Evolutionary conservation across 2,797 vertebrate genomes (phyloP).

Genomic region (Lacerta bilineata): DNA sequence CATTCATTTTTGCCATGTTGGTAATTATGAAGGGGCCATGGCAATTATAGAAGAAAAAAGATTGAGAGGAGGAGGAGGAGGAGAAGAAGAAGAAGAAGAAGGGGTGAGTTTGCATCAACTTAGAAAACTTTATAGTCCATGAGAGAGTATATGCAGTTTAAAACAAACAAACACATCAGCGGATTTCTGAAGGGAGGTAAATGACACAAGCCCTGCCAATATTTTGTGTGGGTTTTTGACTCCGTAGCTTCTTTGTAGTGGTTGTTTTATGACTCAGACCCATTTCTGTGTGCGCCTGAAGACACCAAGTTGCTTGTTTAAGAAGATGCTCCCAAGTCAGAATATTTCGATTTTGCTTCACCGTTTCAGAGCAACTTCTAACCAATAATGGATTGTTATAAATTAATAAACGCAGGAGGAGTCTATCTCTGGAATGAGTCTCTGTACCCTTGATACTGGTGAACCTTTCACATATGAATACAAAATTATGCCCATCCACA

Average conservation of each 20-base stretch:
- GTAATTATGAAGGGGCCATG: slow-evolving; percentile 76
- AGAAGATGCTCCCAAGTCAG: background rate
- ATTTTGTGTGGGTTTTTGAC: background rate
- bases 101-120: slow-evolving; percentile 57
- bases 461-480: slow-evolving; percentile 62
- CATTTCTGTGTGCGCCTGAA: background rate
- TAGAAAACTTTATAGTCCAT: slow-evolving; percentile 47
- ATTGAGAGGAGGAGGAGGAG: accelerated
- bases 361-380: background rate
- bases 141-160: slow-evolving; percentile 28
- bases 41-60: slow-evolving; percentile 8
- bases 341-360: background rate
- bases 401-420: background rate
- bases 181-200: slow-evolving; percentile 44
- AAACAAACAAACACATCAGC: slow-evolving; percentile 32
- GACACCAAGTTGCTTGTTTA: no score
- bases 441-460: background rate
- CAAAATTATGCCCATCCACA: slow-evolving; percentile 57
- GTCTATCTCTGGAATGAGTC: background rate
- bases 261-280: background rate
- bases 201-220: slow-evolving; percentile 7
- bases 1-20: slow-evolving; percentile 74
- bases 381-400: background rate
- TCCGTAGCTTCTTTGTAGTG: background rate
- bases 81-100: accelerated